Conservation (phyloP, 2,113 vertebrate genomes). For the Climacteris rufus region DNA sequence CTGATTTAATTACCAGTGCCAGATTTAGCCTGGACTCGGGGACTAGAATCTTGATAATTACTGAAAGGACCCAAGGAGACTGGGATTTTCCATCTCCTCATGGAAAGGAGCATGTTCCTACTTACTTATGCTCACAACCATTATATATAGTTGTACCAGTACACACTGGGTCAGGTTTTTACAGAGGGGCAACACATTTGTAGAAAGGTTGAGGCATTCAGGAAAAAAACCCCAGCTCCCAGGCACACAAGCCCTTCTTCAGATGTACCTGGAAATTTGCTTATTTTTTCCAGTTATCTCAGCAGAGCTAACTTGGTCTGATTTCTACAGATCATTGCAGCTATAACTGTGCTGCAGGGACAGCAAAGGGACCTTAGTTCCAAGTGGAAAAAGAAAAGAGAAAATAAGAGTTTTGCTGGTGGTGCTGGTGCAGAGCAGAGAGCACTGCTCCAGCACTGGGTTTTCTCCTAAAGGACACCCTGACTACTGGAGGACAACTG, state of each 20-base stretch:
- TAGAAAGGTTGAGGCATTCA: constrained; percentile 36
- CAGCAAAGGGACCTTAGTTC: background rate
- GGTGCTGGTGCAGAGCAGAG: background rate
- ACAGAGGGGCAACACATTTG: constrained; percentile 23
- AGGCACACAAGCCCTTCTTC: background rate
- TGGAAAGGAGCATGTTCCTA: constrained; percentile 47
- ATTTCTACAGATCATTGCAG: background rate
- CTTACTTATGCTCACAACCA: constrained; percentile 52
- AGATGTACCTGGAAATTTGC: background rate
- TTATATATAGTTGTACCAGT: constrained; percentile 51
- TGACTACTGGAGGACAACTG: background rate
- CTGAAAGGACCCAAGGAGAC: constrained; percentile 57
- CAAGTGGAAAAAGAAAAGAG: background rate
- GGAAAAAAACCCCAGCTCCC: background rate
- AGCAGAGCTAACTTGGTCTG: background rate
- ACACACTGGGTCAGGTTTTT: constrained; percentile 18
- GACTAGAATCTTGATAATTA: constrained; percentile 65
- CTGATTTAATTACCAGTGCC: constrained; percentile 69
- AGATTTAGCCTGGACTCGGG: constrained; percentile 66
- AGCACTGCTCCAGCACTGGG: background rate
- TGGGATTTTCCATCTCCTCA: constrained; percentile 53
- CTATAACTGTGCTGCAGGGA: background rate
- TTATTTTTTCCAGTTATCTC: background rate
- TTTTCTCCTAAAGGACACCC: background rate
- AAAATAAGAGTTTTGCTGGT: background rate